Evolutionary conservation across 2,797 vertebrate genomes (phyloP), one percentile per base, ranked within the genome.

Genomic region (Alectoris magna): DNA sequence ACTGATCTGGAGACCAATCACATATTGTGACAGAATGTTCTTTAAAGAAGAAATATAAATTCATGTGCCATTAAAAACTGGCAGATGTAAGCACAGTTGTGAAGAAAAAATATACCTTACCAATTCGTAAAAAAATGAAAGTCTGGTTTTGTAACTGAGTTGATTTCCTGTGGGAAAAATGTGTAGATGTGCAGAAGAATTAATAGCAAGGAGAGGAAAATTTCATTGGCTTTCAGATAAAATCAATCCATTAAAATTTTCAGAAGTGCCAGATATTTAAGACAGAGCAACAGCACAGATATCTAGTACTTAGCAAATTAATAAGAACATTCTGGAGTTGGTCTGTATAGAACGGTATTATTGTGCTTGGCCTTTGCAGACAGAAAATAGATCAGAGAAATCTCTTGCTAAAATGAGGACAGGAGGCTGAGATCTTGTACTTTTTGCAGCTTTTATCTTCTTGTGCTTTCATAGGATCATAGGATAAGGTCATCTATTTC

Each of bases 351-450:
- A 88, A 10, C 10, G 75, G 6, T 12, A 51, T 1, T 5, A 23
- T 16, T 1, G 1, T 44, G 11, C 2, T 62, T 31, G 14, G 5
- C 8, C 3, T 7, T 82, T 5, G 3, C 18, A 72, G 26, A 26
- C 55, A 41, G 31, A 8, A 82, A 75, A 55, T 10, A 14, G 11
- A 27, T n/a, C 19, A 38, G 56, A 73, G 29, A 76, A 91, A 79
- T 70, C 24, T 11, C 31, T 38, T 72, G 22, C 10, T 3, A 1
- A 43, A 46, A 2, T 46, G 23, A 84, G 38, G 86, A 59, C 6
- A 73, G 14, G 26, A 67, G 46, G 5, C 27, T 79, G 22, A 87
- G 56, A 63, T 46, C 22, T 46, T 36, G 18, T 26, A 9, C 2
- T 2, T 9, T 76, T 76, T 24, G 14, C 9, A 38, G 34, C 66